Conservation (phyloP, 2,113 vertebrate genomes). For the Salvelinus alpinus region DNA sequence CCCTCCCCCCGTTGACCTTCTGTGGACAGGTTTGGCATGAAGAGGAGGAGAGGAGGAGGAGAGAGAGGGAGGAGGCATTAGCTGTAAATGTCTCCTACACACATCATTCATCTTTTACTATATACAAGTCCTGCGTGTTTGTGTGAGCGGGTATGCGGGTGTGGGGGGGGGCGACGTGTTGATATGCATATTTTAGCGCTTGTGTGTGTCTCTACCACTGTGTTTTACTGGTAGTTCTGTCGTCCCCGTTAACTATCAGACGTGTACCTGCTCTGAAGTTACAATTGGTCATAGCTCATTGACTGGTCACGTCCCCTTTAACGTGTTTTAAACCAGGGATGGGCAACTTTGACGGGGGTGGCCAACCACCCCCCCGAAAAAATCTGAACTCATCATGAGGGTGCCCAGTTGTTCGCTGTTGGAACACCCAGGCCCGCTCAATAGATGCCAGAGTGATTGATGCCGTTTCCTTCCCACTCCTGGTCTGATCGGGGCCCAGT, state of each 20-base stretch:
- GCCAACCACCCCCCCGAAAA: too few species aligned
- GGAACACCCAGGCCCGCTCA: constrained; percentile 58
- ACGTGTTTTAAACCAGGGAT: constrained; percentile 46
- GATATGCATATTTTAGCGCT: neutral
- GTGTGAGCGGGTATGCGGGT: neutral
- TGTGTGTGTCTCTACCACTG: neutral
- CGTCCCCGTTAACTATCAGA: neutral
- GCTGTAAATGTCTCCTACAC: constrained; percentile 15
- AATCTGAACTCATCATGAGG: too few species aligned
- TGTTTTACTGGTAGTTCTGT: too few species aligned
- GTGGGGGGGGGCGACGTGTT: neutral
- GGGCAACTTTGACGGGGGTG: too few species aligned
- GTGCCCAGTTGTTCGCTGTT: neutral
- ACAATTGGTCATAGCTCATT: constrained; percentile 26
- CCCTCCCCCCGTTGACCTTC: constrained; percentile 55
- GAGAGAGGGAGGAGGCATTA: neutral
- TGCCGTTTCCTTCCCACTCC: constrained; percentile 45
- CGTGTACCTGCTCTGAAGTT: neutral
- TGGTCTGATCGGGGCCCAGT: constrained; percentile 33
- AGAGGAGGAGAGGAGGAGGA: constrained; percentile 14
- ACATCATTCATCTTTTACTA: constrained; percentile 55
- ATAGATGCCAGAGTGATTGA: constrained; percentile 68
- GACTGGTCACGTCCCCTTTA: constrained; percentile 43
- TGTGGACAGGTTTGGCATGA: constrained; percentile 52
- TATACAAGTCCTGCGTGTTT: constrained; percentile 34